phyloP scores from a whole-genome alignment of 2,113 vertebrate genomes.

The Morone chrysops region DNA sequence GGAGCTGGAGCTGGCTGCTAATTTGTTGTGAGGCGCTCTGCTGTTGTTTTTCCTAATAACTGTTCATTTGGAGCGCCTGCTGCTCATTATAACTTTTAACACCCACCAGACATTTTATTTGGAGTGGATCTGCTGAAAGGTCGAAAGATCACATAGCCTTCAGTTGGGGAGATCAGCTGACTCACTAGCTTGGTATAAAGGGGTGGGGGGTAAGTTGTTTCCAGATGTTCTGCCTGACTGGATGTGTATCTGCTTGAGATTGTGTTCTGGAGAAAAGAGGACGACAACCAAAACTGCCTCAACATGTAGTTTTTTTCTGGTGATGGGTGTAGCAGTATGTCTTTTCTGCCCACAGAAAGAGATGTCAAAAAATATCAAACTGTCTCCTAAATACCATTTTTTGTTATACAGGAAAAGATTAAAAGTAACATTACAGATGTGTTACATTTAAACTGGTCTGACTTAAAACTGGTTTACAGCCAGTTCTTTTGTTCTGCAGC shows the following conservation, averaged over 20 bases:
- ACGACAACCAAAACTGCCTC: not conserved
- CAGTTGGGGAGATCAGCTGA: conserved; percentile 45
- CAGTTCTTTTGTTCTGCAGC: too few species aligned
- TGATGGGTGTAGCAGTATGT: not conserved
- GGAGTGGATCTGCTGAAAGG: conserved; percentile 50
- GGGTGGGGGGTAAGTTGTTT: conserved; percentile 36
- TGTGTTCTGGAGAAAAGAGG: conserved; percentile 3
- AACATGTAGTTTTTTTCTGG: not conserved
- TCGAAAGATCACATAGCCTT: conserved; percentile 40
- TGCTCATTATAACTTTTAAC: conserved; percentile 52
- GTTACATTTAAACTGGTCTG: too few species aligned
- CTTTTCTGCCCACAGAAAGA: not conserved
- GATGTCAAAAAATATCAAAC: not conserved
- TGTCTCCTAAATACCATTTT: not conserved
- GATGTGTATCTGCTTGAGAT: not conserved
- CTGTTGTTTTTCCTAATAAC: conserved; percentile 63
- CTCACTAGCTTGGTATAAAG: conserved; percentile 41
- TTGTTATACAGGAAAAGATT: too few species aligned
- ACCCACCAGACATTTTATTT: conserved; percentile 46
- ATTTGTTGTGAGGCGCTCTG: conserved; percentile 33
- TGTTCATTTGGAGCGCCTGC: conserved; percentile 41
- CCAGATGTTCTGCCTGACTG: conserved; percentile 56
- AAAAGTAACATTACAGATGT: too few species aligned
- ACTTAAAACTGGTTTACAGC: too few species aligned
- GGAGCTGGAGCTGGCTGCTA: conserved; percentile 44